Base-by-base conservation (phyloP, 2,888 invertebrate species). In the Drosophila dives region DNA sequence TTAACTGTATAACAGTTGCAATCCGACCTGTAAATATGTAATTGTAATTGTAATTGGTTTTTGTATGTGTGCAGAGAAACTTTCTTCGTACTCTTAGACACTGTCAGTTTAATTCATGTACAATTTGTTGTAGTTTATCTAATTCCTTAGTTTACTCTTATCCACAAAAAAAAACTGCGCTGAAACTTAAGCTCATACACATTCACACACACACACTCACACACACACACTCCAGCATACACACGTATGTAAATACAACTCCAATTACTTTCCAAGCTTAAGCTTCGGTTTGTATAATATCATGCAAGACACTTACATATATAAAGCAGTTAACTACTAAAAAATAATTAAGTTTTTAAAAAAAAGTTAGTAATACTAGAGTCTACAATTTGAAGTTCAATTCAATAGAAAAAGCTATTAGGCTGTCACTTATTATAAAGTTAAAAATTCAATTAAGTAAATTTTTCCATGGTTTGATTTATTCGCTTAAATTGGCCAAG, bases 1-100 rank as follows among this genome's bases (percentile, higher is more conserved):
- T 78, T 71, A 68, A 61, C 77, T 77, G 77, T 77, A 32, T 34
- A 75, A 79, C 80, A 77, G 77, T 79, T 79, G 55, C 64, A 68
- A 75, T 71, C 62, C 71, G 71, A 75, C 50, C 75, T 77, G 77
- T 77, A 77, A 79, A 77, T 77, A 77, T 75, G 71, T 75, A 78
- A 64, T 62, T 56, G 36, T 68, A 69, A 66, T 78, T 79, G 54
- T 75, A 77, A 77, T 77, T 77, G 77, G 77, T 77, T 77, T 77
- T 77, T 79, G 77, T 79, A 77, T 79, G 77, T 77, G 71, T 64
- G 77, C 77, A 79, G 64, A 67, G 29, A 75, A 70, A 34, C 63
- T 77, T 79, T 77, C 77, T 79, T 71, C 67, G 70, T 75, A 77
- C 61, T 77, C 66, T 66, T 70, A 73, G 73, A 63, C 64, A 74